Evolutionary conservation across 2,113 vertebrate species (phyloP).

Genomic region (Lepisosteus osseus): DNA sequence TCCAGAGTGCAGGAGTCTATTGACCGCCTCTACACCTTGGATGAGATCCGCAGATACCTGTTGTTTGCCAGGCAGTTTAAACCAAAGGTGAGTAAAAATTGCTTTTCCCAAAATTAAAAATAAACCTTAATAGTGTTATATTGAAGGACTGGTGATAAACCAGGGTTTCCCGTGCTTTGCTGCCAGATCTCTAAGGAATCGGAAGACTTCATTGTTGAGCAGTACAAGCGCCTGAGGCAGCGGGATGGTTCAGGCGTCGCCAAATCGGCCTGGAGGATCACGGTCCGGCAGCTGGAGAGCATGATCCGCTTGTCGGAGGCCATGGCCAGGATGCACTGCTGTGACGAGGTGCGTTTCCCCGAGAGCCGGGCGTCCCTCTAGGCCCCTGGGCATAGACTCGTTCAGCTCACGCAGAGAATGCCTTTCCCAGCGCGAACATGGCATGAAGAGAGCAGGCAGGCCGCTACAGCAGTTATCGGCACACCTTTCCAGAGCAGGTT

Average conservation of each 20-base stretch:
- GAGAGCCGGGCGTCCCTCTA: no score
- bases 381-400: no score
- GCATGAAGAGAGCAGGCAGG: no score
- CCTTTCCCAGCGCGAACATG: no score
- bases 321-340: constrained; percentile 98
- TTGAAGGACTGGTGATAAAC: background rate
- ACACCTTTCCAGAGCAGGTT: no score
- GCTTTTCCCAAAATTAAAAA: no score
- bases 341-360: constrained; percentile 78
- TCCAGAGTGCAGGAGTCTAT: constrained; percentile 87
- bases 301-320: constrained; percentile 95
- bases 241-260: constrained; percentile 82
- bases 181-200: constrained; percentile 92
- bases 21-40: constrained; percentile 87
- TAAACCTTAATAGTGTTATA: background rate
- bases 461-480: no score
- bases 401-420: no score
- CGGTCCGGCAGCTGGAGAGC: constrained; percentile 92
- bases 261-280: constrained; percentile 94
- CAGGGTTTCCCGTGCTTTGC: background rate
- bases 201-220: constrained; percentile 96
- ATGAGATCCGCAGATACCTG: constrained; percentile 93
- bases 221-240: constrained; percentile 93
- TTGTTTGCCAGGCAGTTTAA: constrained; percentile 97
- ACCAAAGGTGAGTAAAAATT: constrained; percentile 77